Evolutionary conservation across 2,113 vertebrate genomes (phyloP).

Genomic region (Narcine bancroftii): DNA sequence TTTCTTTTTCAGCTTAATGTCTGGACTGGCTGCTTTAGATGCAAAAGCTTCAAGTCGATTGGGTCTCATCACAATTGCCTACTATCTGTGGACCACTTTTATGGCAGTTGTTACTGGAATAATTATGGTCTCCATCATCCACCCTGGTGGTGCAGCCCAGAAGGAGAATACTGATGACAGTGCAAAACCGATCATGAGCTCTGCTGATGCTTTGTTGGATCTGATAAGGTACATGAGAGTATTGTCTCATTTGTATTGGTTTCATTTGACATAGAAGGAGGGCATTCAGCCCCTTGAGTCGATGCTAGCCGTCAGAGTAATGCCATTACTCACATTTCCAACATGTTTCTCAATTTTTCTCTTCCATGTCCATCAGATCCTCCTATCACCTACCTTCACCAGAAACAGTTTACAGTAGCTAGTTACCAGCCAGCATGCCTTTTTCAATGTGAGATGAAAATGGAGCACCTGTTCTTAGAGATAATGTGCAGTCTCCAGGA

Average conservation of each 20-base stretch:
- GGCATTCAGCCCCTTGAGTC: too few relatives aligned
- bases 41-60: slow-evolving; percentile 91
- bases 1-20: slow-evolving; percentile 75
- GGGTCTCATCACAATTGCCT: slow-evolving; percentile 91
- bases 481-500: too few relatives aligned
- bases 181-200: slow-evolving; percentile 88
- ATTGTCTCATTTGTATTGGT: not conserved
- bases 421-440: too few relatives aligned
- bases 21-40: slow-evolving; percentile 86
- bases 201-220: slow-evolving; percentile 88
- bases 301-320: too few relatives aligned
- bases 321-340: too few relatives aligned
- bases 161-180: slow-evolving; percentile 79
- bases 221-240: slow-evolving; percentile 73
- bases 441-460: too few relatives aligned
- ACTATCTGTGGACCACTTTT: slow-evolving; percentile 98
- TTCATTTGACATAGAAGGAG: too few relatives aligned
- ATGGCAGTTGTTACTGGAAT: slow-evolving; percentile 92
- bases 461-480: too few relatives aligned
- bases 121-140: slow-evolving; percentile 90
- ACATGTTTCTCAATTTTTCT: too few relatives aligned
- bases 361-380: too few relatives aligned
- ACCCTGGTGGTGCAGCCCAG: slow-evolving; percentile 86
- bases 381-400: too few relatives aligned
- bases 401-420: too few relatives aligned